Conservation (phyloP, 92 coral and sea anemone genomes). For the Heteractis magnifica region DNA sequence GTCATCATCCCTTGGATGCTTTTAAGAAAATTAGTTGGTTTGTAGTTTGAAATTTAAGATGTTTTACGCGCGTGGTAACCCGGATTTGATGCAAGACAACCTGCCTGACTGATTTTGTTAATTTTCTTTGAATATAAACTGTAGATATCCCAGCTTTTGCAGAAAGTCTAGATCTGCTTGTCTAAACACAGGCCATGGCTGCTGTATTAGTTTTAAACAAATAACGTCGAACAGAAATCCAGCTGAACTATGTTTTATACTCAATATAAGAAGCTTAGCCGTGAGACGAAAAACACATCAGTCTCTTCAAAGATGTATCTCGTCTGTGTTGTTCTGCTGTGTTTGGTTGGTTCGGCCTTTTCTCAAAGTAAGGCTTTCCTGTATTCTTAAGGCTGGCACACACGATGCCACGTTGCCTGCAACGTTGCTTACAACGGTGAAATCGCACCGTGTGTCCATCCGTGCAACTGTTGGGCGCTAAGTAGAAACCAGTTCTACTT, state of each 20-base stretch:
- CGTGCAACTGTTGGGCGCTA: no score
- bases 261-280: not conserved
- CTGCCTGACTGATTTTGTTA: not conserved
- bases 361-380: not conserved
- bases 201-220: not conserved
- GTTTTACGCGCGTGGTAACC: not conserved
- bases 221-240: not conserved
- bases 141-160: not conserved
- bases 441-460: no score
- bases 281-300: not conserved
- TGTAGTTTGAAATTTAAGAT: no score
- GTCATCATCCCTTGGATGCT: no score
- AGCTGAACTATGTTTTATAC: not conserved
- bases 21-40: no score
- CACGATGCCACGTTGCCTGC: no score
- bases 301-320: not conserved
- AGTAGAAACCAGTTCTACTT: no score
- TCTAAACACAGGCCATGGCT: not conserved
- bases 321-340: not conserved
- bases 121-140: not conserved
- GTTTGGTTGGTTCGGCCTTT: not conserved
- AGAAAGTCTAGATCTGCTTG: not conserved
- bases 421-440: not conserved
- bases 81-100: not conserved
- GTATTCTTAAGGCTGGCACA: not conserved